Base-by-base conservation (phyloP, 2,888 invertebrate species). In the Cantharis rustica region DNA sequence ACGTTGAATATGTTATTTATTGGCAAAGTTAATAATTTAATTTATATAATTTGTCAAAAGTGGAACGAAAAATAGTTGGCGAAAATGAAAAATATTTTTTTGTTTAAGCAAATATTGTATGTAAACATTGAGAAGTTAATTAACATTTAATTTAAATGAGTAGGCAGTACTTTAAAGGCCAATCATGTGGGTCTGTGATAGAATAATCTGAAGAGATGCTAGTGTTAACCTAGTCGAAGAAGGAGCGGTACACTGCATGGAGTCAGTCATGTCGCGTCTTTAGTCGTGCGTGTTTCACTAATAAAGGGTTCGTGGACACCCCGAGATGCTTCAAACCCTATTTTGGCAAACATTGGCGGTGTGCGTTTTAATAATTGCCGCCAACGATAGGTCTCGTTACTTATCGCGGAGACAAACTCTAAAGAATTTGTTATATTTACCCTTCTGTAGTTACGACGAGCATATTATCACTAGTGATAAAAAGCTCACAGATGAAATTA, bases 381-480 rank as follows among this genome's bases (percentile, higher is more conserved):
- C 79, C 16, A 71, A 68, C 31, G 63, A 79, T 71, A 10, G 73
- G 71, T 68, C 76, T 68, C 74, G 73, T 27, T 69, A 76, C 73
- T 62, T 77, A 75, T 79, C 78, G 74, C 80, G 77, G 69, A 79
- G 75, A 80, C 82, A 73, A 81, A 80, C 77, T 77, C 75, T 78
- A 71, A 20, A 71, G 72, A 75, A 77, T 66, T 66, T 77, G 74
- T 72, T 75, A 64, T 86, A 83, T 76, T 79, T 86, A 69, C 88
- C 88, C 69, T 84, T 86, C 75, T 88, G 88, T 82, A 86, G 84
- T 79, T 87, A 82, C 80, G 87, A 88, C 80, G 86, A 87, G 73
- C 83, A 84, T 47, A 81, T 86, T 68, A 84, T 88, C 64, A 84
- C 83, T 79, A 84, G 84, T 79, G 85, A 87, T 75, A 83, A 84